Percentiles rank a stretch among this genome's conserved stretches.
phyloP scores from a whole-genome alignment of 2,888 invertebrate genomes.

The Anodontia alba region DNA sequence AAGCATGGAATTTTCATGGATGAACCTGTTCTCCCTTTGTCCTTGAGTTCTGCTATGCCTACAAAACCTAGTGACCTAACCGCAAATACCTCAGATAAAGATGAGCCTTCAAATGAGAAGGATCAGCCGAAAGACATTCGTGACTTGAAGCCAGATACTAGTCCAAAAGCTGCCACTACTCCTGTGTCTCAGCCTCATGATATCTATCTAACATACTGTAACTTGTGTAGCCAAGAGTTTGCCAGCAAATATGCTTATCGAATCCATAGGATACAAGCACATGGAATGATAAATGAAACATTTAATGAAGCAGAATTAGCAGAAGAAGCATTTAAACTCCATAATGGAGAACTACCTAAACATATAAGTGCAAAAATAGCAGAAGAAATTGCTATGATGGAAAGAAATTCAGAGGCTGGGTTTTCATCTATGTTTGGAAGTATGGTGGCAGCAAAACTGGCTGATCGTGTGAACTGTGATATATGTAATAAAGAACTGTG shows the following conservation, averaged over 20 bases:
- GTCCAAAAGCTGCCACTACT: conserved; percentile 69
- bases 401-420: conserved; percentile 66
- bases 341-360: conserved; percentile 60
- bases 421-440: conserved; percentile 82
- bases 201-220: conserved; percentile 74
- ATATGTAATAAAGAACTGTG: conserved; percentile 99
- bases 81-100: conserved; percentile 62
- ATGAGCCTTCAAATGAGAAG: conserved; percentile 56
- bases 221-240: conserved; percentile 90
- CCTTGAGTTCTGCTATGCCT: conserved; percentile 59
- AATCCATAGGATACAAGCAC: conserved; percentile 81
- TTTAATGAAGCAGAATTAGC: conserved; percentile 66
- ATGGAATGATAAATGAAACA: conserved; percentile 77
- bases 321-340: conserved; percentile 62
- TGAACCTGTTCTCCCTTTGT: conserved; percentile 60
- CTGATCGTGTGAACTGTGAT: conserved; percentile 89
- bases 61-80: conserved; percentile 65
- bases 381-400: conserved; percentile 62
- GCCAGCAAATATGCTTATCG: conserved; percentile 92
- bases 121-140: conserved; percentile 59
- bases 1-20: conserved; percentile 82
- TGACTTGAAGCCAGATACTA: conserved; percentile 61
- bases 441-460: conserved; percentile 84
- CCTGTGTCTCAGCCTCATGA: conserved; percentile 58
- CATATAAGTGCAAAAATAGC: conserved; percentile 63